Conservation (phyloP, 1,140 invertebrate species). For the Drosophila pandora region DNA sequence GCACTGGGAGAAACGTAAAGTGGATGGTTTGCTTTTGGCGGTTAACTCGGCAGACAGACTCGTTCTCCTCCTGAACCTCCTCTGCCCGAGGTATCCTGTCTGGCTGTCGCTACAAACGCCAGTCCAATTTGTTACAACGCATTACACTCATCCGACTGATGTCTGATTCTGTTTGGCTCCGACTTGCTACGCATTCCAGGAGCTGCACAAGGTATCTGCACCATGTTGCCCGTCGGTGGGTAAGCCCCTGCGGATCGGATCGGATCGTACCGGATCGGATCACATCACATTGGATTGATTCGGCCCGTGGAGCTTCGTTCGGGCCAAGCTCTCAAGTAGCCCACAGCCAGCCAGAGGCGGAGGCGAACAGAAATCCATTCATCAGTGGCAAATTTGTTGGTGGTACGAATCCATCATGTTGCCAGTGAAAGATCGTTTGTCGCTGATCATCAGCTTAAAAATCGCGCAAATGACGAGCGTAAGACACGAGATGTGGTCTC, state of each 20-base stretch:
- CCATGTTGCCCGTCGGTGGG: constrained; percentile 59
- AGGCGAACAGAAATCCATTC: constrained; percentile 78
- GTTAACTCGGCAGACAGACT: constrained; percentile 2
- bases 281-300: constrained; percentile 1
- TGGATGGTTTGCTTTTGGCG: neutral
- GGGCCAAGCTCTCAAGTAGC: neutral
- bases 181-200: constrained; percentile 83
- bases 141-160: constrained; percentile 61
- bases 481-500: constrained; percentile 68
- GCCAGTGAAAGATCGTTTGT: constrained; percentile 83
- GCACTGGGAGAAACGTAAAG: constrained; percentile 6
- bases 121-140: constrained; percentile 73
- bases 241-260: constrained; percentile 26
- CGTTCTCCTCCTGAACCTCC: constrained; percentile 8
- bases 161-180: constrained; percentile 65
- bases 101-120: constrained; percentile 75
- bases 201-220: constrained; percentile 83
- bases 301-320: constrained; percentile 4
- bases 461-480: constrained; percentile 82
- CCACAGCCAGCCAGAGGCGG: constrained; percentile 7
- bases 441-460: constrained; percentile 84
- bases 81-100: constrained; percentile 23
- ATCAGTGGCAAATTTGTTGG: constrained; percentile 84
- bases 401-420: constrained; percentile 83
- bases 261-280: constrained; percentile 13